Conservation (phyloP, 2,888 invertebrate genomes). For the Vannuccia rotundouncinata region DNA sequence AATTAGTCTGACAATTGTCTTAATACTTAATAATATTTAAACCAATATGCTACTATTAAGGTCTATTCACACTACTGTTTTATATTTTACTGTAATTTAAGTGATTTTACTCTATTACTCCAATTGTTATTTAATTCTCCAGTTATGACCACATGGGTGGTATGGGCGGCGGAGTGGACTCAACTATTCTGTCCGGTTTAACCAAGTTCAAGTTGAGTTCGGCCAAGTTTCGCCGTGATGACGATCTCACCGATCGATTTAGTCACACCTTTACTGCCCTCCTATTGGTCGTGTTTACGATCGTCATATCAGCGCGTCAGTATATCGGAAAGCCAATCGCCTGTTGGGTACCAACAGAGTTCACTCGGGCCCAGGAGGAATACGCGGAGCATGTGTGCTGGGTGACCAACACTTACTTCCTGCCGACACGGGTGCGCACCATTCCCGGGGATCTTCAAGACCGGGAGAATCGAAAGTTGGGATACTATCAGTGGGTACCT, state of each 20-base stretch:
- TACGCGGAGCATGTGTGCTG: constrained; percentile 60
- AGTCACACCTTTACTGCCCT: constrained; percentile 60
- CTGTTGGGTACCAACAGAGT: constrained; percentile 64
- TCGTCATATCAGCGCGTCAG: constrained; percentile 83
- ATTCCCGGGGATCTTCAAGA: constrained; percentile 51
- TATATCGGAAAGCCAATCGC: constrained; percentile 95
- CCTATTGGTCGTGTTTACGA: constrained; percentile 79
- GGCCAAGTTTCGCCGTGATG: constrained; percentile 50
- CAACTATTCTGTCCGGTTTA: constrained; percentile 33
- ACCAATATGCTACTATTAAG: too few species aligned
- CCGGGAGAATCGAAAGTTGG: constrained; percentile 48
- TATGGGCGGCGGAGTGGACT: constrained; percentile 3
- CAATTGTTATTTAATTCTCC: too few species aligned
- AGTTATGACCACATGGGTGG: too few species aligned
- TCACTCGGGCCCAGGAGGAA: constrained; percentile 59
- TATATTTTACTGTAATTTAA: too few species aligned
- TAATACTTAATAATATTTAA: too few species aligned
- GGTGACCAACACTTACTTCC: constrained; percentile 60
- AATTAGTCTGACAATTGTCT: too few species aligned
- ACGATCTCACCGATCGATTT: constrained; percentile 57
- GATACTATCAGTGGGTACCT: constrained; percentile 58
- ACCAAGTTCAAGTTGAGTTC: constrained; percentile 36
- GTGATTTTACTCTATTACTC: too few species aligned
- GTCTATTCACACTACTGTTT: too few species aligned
- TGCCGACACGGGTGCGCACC: constrained; percentile 56